Base-by-base conservation (phyloP, 2,797 vertebrate species). In the Diceros bicornis region DNA sequence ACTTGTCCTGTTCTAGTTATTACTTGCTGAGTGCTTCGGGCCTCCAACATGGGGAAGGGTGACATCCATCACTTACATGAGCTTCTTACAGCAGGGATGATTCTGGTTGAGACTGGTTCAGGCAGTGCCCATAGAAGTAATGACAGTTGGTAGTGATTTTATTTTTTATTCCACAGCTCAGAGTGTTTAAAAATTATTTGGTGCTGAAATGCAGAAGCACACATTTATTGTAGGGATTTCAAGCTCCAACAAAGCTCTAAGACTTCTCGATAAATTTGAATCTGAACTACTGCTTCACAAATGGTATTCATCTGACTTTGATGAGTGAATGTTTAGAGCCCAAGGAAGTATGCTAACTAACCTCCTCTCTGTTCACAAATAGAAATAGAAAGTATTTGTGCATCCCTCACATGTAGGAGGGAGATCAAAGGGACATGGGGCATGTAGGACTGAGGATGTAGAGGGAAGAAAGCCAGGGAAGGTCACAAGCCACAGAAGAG, bases 161-260 rank as follows among this genome's bases (percentile, higher is more conserved):
- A 13, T 16, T 59, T 84, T 96, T 68, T 66, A 50, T 92, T 79
- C 25, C 52, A 66, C 66, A 61, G 20, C 78, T 94, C 44, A 44
- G 29, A 13, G 50, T 89, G 27, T 87, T 93, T 94, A 86, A 95
- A 92, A 89, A 95, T 87, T 93, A 61, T 79, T 78, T 88, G 69
- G 59, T 94, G 34, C 74, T 86, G 37, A 96, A 96, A 94, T 88
- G 47, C 29, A 92, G 59, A 96, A 95, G 68, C n/a, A 50, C 61
- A 44, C 57, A 95, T 77, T 75, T 90, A 64, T 92, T 90, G 8
- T 77, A 92, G 75, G n/a, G 7, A 77, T 88, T 85, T 95, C 79
- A 95, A 90, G 77, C 44, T 90, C 71, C 50, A 72, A 11, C 74
- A 84, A 92, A 96, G 66, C 68, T 90, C 59, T 62, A 84, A 81